Base-by-base conservation (phyloP, 2,113 vertebrate genomes). In the Stomatorhinus ivindoensis region DNA sequence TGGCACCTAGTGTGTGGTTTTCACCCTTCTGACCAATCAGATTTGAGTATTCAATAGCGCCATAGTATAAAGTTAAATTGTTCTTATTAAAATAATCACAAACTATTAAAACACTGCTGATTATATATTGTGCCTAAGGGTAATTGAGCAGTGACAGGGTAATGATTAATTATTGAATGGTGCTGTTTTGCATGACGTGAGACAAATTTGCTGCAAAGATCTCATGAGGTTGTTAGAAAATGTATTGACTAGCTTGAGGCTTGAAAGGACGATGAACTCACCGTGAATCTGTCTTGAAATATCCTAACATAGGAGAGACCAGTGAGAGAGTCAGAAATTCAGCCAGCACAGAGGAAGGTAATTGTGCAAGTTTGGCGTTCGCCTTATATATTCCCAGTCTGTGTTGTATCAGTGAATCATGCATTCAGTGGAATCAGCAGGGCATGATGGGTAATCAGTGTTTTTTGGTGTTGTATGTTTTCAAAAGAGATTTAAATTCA, bases 341-440 rank as follows among this genome's bases (percentile, higher is more conserved):
- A 91, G 31, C 84, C 61, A 87, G 73, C 88, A 87, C 90, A 90
- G 44, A 89, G 88, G 61, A 90, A 91, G 92, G 92, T 92, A 91
- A 91, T 10, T 35, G 9, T 48, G 61, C 55, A 35, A 84, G 39
- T 87, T 53, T 87, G 48, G 47, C 31, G 39, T 13, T 39, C 48
- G 55, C 48, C 85, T 48, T 2, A n/a, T 6, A 39, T 35, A 73
- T 76, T 31, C 13, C 2, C 84, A 86, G 27, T 86, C 31, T 35
- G 21, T 39, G 85, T 86, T 35, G 84, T 31, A 13, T 86, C 46
- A 24, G 1, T 50, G 83, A 48, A 11, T 46, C 46, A 86, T 48
- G 42, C 19, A 48, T 86, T 42, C 46, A 86, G 42, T 48, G 61
- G 44, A 48, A 85, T 50, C 11, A 86, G 44, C 47, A 50, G n/a